These are phyloP conservation scores for Panagrolaimus sp. DNA, from an alignment of 1,140 invertebrate genomes.

Conservation along the genomic window DNA sequence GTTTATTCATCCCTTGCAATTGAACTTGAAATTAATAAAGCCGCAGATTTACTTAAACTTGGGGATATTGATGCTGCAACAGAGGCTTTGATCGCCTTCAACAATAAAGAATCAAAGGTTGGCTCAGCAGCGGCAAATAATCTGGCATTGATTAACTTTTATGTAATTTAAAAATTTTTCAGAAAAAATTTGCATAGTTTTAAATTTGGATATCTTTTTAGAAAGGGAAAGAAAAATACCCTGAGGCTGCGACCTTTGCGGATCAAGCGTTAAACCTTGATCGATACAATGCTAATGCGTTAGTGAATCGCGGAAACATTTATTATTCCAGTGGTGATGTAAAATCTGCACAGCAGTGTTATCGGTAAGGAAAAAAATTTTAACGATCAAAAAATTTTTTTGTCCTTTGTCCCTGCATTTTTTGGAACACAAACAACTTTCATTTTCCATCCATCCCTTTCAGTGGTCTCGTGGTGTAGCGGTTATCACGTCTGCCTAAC, in stretches of 20 bases:
- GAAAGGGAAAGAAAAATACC: slow-evolving; percentile 67
- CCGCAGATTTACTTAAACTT: slow-evolving; percentile 78
- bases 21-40: slow-evolving; percentile 87
- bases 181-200: slow-evolving; percentile 20
- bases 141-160: slow-evolving; percentile 79
- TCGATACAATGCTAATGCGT: slow-evolving; percentile 74
- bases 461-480: too few relatives aligned
- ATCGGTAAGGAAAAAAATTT: slow-evolving; percentile 61
- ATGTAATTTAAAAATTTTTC: slow-evolving; percentile 64
- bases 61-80: slow-evolving; percentile 75
- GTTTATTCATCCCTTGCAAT: slow-evolving; percentile 74
- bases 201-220: slow-evolving; percentile 25
- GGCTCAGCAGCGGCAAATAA: slow-evolving; percentile 80
- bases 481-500: slow-evolving; percentile 48
- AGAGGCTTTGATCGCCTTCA: slow-evolving; percentile 80
- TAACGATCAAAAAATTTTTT: not conserved
- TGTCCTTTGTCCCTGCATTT: too few relatives aligned
- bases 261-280: slow-evolving; percentile 73
- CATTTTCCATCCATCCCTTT: too few relatives aligned
- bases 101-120: slow-evolving; percentile 76
- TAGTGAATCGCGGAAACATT: slow-evolving; percentile 83
- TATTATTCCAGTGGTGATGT: slow-evolving; percentile 70
- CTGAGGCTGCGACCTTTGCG: slow-evolving; percentile 76
- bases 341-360: slow-evolving; percentile 72
- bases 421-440: too few relatives aligned